Conservation (phyloP, 2,113 vertebrate species). For the Sebastes fasciatus region DNA sequence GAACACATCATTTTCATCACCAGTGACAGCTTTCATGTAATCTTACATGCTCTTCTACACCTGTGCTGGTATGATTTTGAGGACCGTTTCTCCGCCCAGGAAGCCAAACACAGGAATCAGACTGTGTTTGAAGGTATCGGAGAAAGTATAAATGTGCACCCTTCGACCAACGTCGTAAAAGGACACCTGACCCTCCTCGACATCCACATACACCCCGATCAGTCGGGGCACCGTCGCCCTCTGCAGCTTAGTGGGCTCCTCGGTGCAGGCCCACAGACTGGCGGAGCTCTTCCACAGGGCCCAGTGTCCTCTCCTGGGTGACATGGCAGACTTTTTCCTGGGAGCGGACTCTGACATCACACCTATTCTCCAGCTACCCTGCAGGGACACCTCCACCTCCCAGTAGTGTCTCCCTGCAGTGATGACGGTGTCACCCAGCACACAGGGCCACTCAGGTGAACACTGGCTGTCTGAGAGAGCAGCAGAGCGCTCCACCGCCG, state of each 20-base stretch:
- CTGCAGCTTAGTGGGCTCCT: not conserved
- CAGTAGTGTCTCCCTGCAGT: slow-evolving; percentile 27
- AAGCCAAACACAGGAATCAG: slow-evolving; percentile 9
- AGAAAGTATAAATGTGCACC: slow-evolving; percentile 30
- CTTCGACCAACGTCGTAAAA: slow-evolving; percentile 8
- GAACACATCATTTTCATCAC: not conserved
- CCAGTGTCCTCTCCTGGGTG: not conserved
- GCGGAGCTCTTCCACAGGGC: slow-evolving; percentile 2
- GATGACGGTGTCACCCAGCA: slow-evolving; percentile 8
- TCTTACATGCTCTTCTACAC: not conserved
- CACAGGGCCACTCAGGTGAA: not conserved
- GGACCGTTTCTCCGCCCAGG: not conserved
- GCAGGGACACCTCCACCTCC: slow-evolving; percentile 23
- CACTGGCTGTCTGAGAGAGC: not conserved
- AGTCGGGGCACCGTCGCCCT: not conserved
- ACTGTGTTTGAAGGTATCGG: not conserved
- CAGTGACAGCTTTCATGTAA: not conserved
- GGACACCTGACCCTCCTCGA: slow-evolving; percentile 24
- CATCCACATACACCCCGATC: slow-evolving; percentile 20
- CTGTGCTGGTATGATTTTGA: slow-evolving; percentile 4
- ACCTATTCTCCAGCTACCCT: not conserved
- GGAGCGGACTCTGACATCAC: slow-evolving; percentile 2
- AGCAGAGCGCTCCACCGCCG: fast-evolving
- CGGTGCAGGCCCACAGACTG: slow-evolving; percentile 7
- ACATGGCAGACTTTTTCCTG: not conserved